A percentile compares a stretch with the other conserved stretches of the same genome.
Evolutionary conservation across 1,140 invertebrate genomes (phyloP).

Genomic region (Calosoma granatense): DNA sequence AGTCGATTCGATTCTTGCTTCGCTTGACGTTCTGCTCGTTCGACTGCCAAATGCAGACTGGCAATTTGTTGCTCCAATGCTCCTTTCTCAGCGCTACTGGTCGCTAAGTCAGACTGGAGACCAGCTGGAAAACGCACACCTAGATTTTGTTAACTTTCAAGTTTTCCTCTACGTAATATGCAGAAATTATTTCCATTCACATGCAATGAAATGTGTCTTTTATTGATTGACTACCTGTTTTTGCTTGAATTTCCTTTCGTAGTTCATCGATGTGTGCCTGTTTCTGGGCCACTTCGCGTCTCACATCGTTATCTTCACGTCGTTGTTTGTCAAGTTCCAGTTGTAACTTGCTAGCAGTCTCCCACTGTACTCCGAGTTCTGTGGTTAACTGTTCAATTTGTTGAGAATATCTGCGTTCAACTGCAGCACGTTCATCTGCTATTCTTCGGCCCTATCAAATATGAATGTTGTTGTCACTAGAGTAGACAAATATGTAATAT

Average conservation of each 20-base stretch:
- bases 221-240: slow-evolving; percentile 43
- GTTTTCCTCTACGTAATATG: background rate
- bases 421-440: slow-evolving; percentile 57
- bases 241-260: slow-evolving; percentile 64
- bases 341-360: slow-evolving; percentile 63
- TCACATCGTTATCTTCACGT: slow-evolving; percentile 59
- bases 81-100: slow-evolving; percentile 61
- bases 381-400: slow-evolving; percentile 64
- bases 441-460: slow-evolving; percentile 35
- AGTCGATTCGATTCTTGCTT: slow-evolving; percentile 63
- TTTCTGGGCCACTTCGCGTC: slow-evolving; percentile 60
- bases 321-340: slow-evolving; percentile 67
- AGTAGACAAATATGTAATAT: slow-evolving; percentile 4
- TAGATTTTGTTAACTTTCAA: background rate
- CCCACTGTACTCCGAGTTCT: slow-evolving; percentile 68
- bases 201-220: background rate
- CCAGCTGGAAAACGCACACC: slow-evolving; percentile 38
- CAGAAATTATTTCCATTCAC: slow-evolving; percentile 11
- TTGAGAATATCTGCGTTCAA: slow-evolving; percentile 61
- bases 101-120: slow-evolving; percentile 62
- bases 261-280: slow-evolving; percentile 62
- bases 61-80: slow-evolving; percentile 67
- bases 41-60: slow-evolving; percentile 43
- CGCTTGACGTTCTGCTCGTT: slow-evolving; percentile 57
- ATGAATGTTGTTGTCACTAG: background rate